Evolutionary conservation across 2,888 invertebrate genomes (phyloP).

Genomic region (Aporophyla lueneburgensis): DNA sequence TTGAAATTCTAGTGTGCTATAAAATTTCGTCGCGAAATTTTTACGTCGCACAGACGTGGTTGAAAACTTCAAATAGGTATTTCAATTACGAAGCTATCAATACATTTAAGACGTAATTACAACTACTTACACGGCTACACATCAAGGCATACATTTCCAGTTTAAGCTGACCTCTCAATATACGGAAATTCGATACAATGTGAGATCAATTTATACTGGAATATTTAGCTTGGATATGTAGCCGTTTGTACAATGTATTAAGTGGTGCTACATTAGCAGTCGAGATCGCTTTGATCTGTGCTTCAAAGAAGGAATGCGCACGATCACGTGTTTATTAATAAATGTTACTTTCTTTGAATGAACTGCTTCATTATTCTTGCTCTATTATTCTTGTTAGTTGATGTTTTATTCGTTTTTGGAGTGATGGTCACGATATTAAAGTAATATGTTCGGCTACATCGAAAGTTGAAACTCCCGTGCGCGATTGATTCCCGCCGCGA

Average conservation of each 20-base stretch:
- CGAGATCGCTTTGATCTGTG: constrained; percentile 49
- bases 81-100: constrained; percentile 25
- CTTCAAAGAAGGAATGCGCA: constrained; percentile 49
- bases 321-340: constrained; percentile 39
- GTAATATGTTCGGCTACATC: not conserved
- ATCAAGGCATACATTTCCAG: too few relatives aligned
- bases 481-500: too few relatives aligned
- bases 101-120: constrained; percentile 31
- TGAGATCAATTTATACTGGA: too few relatives aligned
- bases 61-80: not conserved
- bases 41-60: too few relatives aligned
- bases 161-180: too few relatives aligned
- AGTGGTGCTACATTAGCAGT: constrained; percentile 41
- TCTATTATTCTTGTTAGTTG: not conserved
- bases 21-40: too few relatives aligned
- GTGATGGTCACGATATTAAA: not conserved
- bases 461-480: too few relatives aligned
- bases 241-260: constrained; percentile 9
- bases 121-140: not conserved
- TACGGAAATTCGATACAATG: too few relatives aligned
- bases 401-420: not conserved
- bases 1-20: too few relatives aligned
- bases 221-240: too few relatives aligned
- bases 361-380: too few relatives aligned
- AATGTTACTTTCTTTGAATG: constrained; percentile 28